Base-by-base conservation (phyloP, 2,888 invertebrate species). In the Chouioia cunea region DNA sequence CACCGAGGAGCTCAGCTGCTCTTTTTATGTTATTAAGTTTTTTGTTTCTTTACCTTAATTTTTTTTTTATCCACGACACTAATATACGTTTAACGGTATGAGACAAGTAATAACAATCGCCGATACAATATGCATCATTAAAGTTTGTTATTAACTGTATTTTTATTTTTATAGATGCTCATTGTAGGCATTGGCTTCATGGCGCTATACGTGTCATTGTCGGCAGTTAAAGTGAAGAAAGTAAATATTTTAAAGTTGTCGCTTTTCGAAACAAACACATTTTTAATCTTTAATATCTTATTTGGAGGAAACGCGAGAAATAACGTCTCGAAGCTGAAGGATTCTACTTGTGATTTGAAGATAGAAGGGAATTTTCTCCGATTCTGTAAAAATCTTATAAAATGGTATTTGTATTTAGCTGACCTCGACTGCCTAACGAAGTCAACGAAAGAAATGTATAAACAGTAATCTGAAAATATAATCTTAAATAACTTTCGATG, bases 1-100 rank as follows among this genome's bases (percentile, higher is more conserved):
- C 85, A 85, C 81, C 83, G 80, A 84, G 80, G 84, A 83, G 84
- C 83, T 82, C 81, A 79, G 81, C 81, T 82, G 83, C 83, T 83
- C 83, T 76, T 75, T 79, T 83, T 81, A 68, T 66, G 60, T 62
- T 65, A 64, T 64, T 57, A 20, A 48, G 46, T 75, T 73, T 76
- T 82, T 81, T 60, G 48, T 65, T 57, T 59, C 56, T 69, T 70
- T 65, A 54, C 48, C 71, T 16, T 62, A 18, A 22, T 66, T 78
- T 82, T 81, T n/a, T 67, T 68, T 73, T 71, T 62, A 71, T 69
- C 79, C 82, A 85, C 83, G 83, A 85, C 85, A 85, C 80, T 83
- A 81, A 85, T 83, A 83, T 83, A 85, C 80, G 80, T 83, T 81
- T 80, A 83, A 83, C 79, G 78, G 82, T 83, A 83, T 78, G 77